Evolutionary conservation across 2,888 invertebrate species (phyloP), one percentile per base, ranked within the genome.

Genomic region (Chrysotoxum bicinctum): DNA sequence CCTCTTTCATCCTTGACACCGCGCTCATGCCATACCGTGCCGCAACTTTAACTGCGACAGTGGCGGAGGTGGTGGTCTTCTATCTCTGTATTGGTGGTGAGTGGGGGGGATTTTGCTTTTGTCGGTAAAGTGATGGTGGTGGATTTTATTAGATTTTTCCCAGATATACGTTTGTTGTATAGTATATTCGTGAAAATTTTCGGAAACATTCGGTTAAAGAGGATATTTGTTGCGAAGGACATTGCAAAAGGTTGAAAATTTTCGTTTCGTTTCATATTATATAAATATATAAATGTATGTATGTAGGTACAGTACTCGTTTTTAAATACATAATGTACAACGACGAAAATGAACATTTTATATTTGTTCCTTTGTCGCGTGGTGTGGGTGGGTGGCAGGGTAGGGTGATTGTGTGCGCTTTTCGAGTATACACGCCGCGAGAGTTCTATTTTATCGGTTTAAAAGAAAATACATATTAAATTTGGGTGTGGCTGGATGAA

Each of bases 81-180:
- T 85, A 73, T 85, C 64, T 62, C 52, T 80, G 84, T 80, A 73
- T 72, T 81, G 72, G 80, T 85, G 35, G 74, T 74, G 64, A 50
- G 23, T 50, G 12, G 2, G 37, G 35, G 37, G 21, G 35, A 37
- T 8, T 50, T 50, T 26, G 23, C 50, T 50, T 50, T 50, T 50
- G 37, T 58, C 35, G 37, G 58, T 37, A 37, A 50, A 69, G 66
- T 75, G 75, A 54, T 73, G 79, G 79, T 84, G 84, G 80, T 76
- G 66, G 76, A 85, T 85, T 85, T 85, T 85, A 85, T 85, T 85
- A 85, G 85, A 85, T 85, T 85, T 81, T 85, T 85, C 76, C 81
- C 81, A 77, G 81, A 77, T 81, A 79, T 74, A 68, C 32, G 30
- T 19, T 50, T 62, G 43, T 62, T 43, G 32, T 66, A 66, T 66